Percentiles rank a stretch among this genome's conserved stretches.
These are phyloP conservation scores for Chondrilla cf. caribensis DNA, from an alignment of 37 sponge, comb jelly and placozoan species.

Conservation along the genomic window DNA sequence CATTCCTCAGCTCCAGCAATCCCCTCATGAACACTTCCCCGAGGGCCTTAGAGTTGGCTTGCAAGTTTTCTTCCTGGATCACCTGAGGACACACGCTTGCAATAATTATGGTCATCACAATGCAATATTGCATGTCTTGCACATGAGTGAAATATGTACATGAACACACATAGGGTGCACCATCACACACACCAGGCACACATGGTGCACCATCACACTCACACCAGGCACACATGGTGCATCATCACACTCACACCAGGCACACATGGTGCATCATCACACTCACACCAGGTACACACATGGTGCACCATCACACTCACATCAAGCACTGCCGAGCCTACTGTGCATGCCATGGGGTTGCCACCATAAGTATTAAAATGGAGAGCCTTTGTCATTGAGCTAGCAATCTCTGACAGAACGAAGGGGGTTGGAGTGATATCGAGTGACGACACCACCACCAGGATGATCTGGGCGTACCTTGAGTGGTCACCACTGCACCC, in stretches of 20 bases:
- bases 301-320: slow-evolving; percentile 33
- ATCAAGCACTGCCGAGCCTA: slow-evolving; percentile 83
- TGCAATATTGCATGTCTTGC: neutral
- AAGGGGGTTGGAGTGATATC: too few relatives aligned
- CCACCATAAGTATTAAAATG: slow-evolving; percentile 98
- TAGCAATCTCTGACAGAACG: slow-evolving; percentile 69
- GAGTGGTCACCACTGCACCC: slow-evolving; percentile 88
- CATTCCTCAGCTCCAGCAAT: slow-evolving; percentile 74
- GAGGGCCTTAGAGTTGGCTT: slow-evolving; percentile 50
- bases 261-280: too few relatives aligned
- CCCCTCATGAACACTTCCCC: slow-evolving; percentile 66
- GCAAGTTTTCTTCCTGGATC: slow-evolving; percentile 83
- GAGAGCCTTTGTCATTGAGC: slow-evolving; percentile 55
- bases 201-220: too few relatives aligned
- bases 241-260: neutral
- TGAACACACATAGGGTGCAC: neutral
- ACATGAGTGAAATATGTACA: neutral
- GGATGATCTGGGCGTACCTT: too few relatives aligned
- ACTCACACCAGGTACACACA: neutral
- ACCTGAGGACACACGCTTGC: slow-evolving; percentile 42
- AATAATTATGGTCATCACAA: too few relatives aligned
- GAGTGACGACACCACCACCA: too few relatives aligned
- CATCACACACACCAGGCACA: slow-evolving; percentile 17
- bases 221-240: neutral
- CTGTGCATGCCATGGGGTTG: slow-evolving; percentile 90